These are phyloP conservation scores for Neodon shergylaensis DNA, from an alignment of 2,113 vertebrate genomes.

Conservation along the genomic window DNA sequence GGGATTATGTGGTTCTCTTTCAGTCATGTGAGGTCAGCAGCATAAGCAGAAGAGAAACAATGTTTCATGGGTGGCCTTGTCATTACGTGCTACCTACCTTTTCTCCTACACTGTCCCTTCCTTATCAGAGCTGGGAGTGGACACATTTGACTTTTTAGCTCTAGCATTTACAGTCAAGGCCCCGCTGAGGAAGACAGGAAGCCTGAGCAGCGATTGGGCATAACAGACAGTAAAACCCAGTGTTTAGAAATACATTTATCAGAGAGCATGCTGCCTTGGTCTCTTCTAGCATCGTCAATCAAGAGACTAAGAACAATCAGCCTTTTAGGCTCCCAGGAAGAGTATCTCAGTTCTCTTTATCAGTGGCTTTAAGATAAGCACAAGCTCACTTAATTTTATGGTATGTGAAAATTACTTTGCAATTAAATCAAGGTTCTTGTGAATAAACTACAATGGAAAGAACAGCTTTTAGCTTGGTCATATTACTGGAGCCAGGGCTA, in stretches of 20 bases:
- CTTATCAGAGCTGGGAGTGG: background rate
- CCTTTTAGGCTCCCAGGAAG: background rate
- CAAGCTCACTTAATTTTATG: background rate
- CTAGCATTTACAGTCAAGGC: background rate
- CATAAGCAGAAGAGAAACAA: background rate
- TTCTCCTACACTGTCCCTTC: background rate
- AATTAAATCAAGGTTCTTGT: background rate
- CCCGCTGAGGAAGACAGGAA: background rate
- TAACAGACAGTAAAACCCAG: background rate
- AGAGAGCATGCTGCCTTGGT: background rate
- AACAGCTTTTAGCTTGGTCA: background rate
- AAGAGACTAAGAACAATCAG: background rate
- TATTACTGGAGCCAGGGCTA: background rate
- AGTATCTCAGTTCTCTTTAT: background rate
- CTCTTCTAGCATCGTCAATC: background rate
- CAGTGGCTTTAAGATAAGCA: background rate
- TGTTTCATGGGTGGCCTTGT: background rate
- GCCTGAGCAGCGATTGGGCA: background rate
- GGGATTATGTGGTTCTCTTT: background rate
- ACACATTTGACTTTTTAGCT: background rate
- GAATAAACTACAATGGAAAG: background rate
- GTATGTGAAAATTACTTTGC: background rate
- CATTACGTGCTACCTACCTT: fast-evolving
- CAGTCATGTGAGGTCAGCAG: background rate
- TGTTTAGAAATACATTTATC: background rate